These are phyloP conservation scores for Drosophila dunni DNA, from an alignment of 1,140 invertebrate species.

Conservation along the genomic window DNA sequence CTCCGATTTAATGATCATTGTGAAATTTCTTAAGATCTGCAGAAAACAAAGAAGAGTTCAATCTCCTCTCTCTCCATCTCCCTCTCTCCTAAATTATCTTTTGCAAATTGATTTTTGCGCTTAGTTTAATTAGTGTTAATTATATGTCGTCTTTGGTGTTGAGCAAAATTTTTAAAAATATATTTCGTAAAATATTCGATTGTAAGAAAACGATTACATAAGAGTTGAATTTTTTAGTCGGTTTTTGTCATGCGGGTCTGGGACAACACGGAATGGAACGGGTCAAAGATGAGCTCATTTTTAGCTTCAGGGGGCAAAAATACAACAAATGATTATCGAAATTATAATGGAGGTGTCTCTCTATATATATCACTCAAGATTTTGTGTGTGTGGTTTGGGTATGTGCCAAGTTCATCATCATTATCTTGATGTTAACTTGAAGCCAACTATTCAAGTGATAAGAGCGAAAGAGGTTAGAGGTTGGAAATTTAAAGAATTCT, in stretches of 20 bases:
- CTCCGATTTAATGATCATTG: constrained; percentile 25
- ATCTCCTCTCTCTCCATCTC: constrained; percentile 29
- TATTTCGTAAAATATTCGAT: constrained; percentile 38
- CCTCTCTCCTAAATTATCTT: constrained; percentile 21
- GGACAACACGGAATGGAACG: constrained; percentile 10
- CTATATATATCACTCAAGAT: constrained; percentile 10
- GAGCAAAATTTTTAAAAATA: constrained; percentile 23
- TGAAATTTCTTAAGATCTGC: constrained; percentile 11
- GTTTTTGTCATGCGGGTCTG: background rate
- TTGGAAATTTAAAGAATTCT: too few relatives aligned
- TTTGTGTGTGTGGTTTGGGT: constrained; percentile 3
- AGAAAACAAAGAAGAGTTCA: constrained; percentile 46
- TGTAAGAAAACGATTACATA: constrained; percentile 67
- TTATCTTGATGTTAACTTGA: background rate
- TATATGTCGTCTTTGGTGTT: constrained; percentile 62
- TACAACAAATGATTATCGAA: constrained; percentile 57
- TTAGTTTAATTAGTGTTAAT: constrained; percentile 74
- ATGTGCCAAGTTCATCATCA: constrained; percentile 10
- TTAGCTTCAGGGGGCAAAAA: constrained; percentile 52
- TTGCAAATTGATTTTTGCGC: constrained; percentile 55
- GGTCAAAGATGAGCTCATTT: constrained; percentile 70
- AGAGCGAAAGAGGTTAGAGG: too few relatives aligned
- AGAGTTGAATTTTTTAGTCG: constrained; percentile 27
- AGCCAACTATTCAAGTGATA: background rate
- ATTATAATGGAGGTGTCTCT: constrained; percentile 62